Percentiles rank a stretch among this genome's conserved stretches.
Conservation (phyloP, 30 jellyfish, hydroid and myxozoan genomes). For the Hydractinia echinata region DNA sequence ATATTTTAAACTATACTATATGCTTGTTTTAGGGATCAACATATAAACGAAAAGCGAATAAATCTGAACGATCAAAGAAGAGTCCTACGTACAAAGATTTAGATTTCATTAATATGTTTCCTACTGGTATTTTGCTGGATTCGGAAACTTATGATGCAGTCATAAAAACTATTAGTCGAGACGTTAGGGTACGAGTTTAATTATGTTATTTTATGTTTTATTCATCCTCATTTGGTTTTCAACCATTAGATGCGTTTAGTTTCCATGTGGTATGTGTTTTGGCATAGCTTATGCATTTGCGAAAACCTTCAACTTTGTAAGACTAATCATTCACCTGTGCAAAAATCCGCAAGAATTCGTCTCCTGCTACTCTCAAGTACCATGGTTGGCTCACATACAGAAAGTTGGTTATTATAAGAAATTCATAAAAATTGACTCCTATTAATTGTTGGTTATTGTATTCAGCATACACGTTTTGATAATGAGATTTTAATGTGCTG, state of each 20-base stretch:
- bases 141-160: constrained; percentile 89
- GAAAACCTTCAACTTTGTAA: not conserved
- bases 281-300: no score
- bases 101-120: constrained; percentile 64
- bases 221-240: not conserved
- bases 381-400: no score
- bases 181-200: constrained; percentile 60
- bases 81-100: constrained; percentile 92
- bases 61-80: constrained; percentile 76
- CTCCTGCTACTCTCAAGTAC: no score
- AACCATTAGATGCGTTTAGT: not conserved
- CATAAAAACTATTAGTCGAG: constrained; percentile 69
- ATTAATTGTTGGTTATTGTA: no score
- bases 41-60: constrained; percentile 84
- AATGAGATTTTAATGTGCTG: no score
- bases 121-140: constrained; percentile 74
- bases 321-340: no score
- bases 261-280: not conserved
- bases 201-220: not conserved
- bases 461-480: no score
- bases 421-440: no score
- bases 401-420: no score
- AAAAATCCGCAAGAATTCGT: no score
- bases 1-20: no score
- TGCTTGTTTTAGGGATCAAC: constrained; percentile 88